phyloP scores from a whole-genome alignment of 1,140 invertebrate genomes.

The Drosophila pseudoananassae region DNA sequence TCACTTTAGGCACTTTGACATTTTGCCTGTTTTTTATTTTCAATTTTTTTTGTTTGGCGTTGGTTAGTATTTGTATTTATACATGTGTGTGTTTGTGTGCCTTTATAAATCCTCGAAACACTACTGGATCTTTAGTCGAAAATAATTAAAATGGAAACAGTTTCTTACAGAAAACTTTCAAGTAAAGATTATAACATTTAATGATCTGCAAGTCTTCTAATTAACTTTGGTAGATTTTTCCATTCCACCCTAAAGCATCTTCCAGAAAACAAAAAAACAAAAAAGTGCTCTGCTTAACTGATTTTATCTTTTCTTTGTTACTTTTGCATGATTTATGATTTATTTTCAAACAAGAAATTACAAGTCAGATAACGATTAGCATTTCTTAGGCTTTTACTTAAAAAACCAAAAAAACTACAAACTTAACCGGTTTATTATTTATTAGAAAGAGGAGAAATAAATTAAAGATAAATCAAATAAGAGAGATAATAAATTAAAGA shows the following conservation, averaged over 20 bases:
- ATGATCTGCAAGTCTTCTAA: conserved; percentile 14
- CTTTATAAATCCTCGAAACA: neutral
- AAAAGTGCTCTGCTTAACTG: conserved; percentile 39
- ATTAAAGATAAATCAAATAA: neutral
- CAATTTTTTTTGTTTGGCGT: conserved; percentile 1
- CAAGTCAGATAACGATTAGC: conserved; percentile 21
- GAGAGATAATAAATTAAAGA: neutral
- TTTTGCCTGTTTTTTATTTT: conserved; percentile 11
- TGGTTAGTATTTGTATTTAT: neutral
- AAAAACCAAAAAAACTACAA: conserved; percentile 1
- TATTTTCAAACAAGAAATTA: conserved; percentile 18
- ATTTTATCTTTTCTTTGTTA: conserved; percentile 22
- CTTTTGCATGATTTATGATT: conserved; percentile 51
- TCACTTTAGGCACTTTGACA: conserved; percentile 37
- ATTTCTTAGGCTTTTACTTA: conserved; percentile 1
- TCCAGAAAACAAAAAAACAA: neutral
- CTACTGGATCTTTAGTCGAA: neutral
- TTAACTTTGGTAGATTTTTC: conserved; percentile 17
- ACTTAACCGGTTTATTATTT: neutral
- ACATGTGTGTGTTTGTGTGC: neutral
- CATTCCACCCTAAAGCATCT: conserved; percentile 14
- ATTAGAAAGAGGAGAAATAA: neutral
- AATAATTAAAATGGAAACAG: neutral
- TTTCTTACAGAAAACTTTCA: neutral
- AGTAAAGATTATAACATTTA: neutral